These are phyloP conservation scores for Lytechinus variegatus DNA, from an alignment of 35 echinoderm and acorn worm species.

Conservation along the genomic window DNA sequence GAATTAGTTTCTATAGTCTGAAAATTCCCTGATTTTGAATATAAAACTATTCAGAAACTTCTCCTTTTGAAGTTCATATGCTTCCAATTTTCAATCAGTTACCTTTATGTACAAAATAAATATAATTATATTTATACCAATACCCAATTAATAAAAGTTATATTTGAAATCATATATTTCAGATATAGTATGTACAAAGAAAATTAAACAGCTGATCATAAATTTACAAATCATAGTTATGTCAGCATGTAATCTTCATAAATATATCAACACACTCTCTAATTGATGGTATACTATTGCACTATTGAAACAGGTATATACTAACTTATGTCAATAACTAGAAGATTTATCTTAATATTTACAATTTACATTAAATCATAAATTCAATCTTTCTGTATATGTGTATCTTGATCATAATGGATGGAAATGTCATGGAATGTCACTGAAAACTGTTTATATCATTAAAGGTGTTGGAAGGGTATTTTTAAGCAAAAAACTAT, in stretches of 20 bases:
- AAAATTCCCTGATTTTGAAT: too few relatives aligned
- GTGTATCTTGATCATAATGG: not conserved
- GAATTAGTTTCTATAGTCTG: too few relatives aligned
- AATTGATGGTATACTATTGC: not conserved
- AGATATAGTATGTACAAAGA: not conserved
- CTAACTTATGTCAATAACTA: not conserved
- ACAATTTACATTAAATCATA: not conserved
- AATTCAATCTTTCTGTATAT: not conserved
- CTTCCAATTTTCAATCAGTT: not conserved
- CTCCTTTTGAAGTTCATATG: not conserved
- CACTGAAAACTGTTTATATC: not conserved
- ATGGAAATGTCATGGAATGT: not conserved
- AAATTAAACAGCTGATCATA: not conserved
- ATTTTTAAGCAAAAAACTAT: too few relatives aligned
- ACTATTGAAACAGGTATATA: not conserved
- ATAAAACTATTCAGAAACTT: not conserved
- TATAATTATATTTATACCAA: not conserved
- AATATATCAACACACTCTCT: not conserved
- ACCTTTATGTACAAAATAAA: not conserved
- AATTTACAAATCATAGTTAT: not conserved
- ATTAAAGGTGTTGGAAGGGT: too few relatives aligned
- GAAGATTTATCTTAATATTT: not conserved
- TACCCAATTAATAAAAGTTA: too few relatives aligned
- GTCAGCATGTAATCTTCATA: not conserved
- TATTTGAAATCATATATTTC: not conserved